Base-by-base conservation (phyloP, 30 jellyfish, hydroid and myxozoan species). In the Cassiopea xamachana region DNA sequence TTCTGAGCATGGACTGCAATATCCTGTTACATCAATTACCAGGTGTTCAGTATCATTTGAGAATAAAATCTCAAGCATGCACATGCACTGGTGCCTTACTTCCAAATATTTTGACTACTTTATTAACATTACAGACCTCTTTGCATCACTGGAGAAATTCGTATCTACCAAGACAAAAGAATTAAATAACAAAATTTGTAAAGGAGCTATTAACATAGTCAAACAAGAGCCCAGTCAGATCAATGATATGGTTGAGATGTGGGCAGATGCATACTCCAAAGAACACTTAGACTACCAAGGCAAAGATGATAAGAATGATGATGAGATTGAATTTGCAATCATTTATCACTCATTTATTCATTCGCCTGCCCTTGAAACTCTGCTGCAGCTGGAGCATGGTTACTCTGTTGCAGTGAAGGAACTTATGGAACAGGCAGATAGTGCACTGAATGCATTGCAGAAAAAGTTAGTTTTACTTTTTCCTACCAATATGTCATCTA, bases 331-430 rank as follows among this genome's bases (percentile, higher is more conserved):
- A 15, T 95, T 96, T 89, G 75, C 99, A 64, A 90, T 84, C 71
- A 81, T 95, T 77, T 95, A 95, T 80, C 98, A 95, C 84, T 87
- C 95, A 7, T 70, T 95, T 73, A 95, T 95, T 49, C 99, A 95
- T 73, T 95, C 99, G 0, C 99, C 99, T 48, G 99, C 99, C 1
- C 81, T 95, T n/a, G 99, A 95, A 43, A 84, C 97, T 14, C 90
- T 95, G 48, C 79, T 95, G 12, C 97, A 90, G 70, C 84, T 95
- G 18, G 99, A 95, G 72, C 98, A 95, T 81, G 88, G 93, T 64
- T 95, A 86, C 80, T 89, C 98, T 39, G 92, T 91, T 7, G 98
- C 99, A 0, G 90, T 95, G 46, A 82, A 88, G 64, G 97, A 91
- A 6, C 60, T 95, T 68, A 58, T 84, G 70, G 90, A 91, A 70